Conservation (phyloP, 2,888 invertebrate species). For the Lutraria lutraria region DNA sequence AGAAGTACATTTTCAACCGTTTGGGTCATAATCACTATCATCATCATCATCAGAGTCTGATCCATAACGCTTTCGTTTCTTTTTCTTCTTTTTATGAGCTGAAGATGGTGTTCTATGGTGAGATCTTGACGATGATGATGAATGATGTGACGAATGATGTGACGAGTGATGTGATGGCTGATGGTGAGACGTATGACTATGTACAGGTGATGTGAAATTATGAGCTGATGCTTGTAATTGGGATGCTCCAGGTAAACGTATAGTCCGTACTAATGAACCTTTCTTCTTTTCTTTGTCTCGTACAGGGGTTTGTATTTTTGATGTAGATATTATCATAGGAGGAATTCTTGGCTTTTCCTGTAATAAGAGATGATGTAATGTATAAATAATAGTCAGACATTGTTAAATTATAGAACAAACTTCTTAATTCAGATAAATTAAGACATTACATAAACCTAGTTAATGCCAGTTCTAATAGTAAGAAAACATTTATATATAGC, state of each 20-base stretch:
- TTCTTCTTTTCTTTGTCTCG: conserved; percentile 69
- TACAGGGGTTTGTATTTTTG: conserved; percentile 64
- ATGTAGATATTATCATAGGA: conserved; percentile 64
- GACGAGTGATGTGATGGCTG: conserved; percentile 45
- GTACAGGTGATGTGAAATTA: conserved; percentile 53
- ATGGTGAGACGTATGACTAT: conserved; percentile 59
- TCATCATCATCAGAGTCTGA: conserved; percentile 81
- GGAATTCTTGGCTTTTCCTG: conserved; percentile 69
- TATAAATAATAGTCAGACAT: not conserved
- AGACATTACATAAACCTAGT: not conserved
- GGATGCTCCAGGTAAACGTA: conserved; percentile 66
- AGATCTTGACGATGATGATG: conserved; percentile 53
- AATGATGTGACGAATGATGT: conserved; percentile 46
- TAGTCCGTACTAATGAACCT: conserved; percentile 67
- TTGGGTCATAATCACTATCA: conserved; percentile 82
- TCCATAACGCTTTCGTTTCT: conserved; percentile 77
- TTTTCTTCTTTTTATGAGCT: conserved; percentile 76
- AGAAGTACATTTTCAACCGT: conserved; percentile 36
- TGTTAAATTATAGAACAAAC: not conserved
- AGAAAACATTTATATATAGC: not conserved
- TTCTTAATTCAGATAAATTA: not conserved
- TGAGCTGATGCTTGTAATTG: conserved; percentile 67
- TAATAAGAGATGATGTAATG: conserved; percentile 22
- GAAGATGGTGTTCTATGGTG: conserved; percentile 64
- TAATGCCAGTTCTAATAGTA: not conserved